These are phyloP conservation scores for Teleopsis dalmanni DNA, from an alignment of 1,140 invertebrate species.

Conservation along the genomic window DNA sequence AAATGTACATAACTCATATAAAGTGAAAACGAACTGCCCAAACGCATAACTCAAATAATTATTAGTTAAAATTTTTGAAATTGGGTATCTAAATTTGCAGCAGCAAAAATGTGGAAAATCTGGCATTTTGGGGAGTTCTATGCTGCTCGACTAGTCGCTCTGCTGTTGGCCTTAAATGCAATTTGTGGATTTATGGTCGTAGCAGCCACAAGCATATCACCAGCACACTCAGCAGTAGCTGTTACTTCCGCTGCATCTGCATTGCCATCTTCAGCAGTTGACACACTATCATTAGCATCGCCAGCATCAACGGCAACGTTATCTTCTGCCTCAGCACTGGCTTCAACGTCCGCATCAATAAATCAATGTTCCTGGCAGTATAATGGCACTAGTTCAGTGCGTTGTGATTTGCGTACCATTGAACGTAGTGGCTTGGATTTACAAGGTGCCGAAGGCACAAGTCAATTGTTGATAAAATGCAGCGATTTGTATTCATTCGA, in stretches of 20 bases:
- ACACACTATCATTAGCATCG: not conserved
- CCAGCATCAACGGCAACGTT: slow-evolving; percentile 2
- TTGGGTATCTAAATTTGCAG: no score
- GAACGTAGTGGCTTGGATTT: slow-evolving; percentile 59
- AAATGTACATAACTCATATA: no score
- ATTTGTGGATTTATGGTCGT: no score
- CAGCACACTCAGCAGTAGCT: not conserved
- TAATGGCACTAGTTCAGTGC: slow-evolving; percentile 54
- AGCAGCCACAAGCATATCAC: slow-evolving; percentile 2
- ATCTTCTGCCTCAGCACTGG: slow-evolving; percentile 10
- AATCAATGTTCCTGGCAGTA: slow-evolving; percentile 54
- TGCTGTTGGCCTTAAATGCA: no score
- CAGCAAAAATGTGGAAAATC: no score
- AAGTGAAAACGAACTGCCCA: no score
- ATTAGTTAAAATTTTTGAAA: no score
- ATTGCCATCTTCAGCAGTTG: not conserved
- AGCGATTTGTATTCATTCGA: slow-evolving; percentile 71
- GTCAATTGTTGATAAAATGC: slow-evolving; percentile 63
- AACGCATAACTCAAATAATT: no score
- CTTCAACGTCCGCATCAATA: slow-evolving; percentile 16
- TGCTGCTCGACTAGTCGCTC: no score
- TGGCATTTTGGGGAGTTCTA: no score
- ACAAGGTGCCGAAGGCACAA: slow-evolving; percentile 60
- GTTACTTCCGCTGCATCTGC: slow-evolving; percentile 3
- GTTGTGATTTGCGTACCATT: slow-evolving; percentile 62